Evolutionary conservation across 2,888 invertebrate genomes (phyloP), one percentile per base, ranked within the genome.

Genomic region (Flabesymbios commensalis): DNA sequence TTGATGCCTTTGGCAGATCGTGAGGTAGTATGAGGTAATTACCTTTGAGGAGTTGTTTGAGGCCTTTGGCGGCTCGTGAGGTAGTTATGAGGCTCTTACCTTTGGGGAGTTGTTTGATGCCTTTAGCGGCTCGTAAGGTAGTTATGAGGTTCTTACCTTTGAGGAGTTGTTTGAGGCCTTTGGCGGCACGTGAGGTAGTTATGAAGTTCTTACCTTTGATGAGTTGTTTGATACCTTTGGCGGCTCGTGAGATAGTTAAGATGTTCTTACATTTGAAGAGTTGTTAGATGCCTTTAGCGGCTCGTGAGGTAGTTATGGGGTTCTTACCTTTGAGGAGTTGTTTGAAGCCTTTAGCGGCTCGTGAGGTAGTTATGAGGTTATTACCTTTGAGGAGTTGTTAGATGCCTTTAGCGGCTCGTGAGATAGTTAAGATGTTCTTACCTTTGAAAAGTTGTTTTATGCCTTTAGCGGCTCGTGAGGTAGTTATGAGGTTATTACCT

Each of bases 191-290:
- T 36, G 78, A 78, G 5, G 79, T 73, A 4, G 84, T 80, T 62
- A 81, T n/a, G n/a, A n/a, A n/a, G n/a, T n/a, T n/a, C 75, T 65
- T 73, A 84, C 84, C 84, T 81, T 84, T 84, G 7, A 85, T 76
- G 33, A 84, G 72, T 52, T 82, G 79, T 62, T 83, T 83, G 64
- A 85, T 82, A 65, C 85, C 84, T 65, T 81, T 82, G 43, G 80
- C 82, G 3, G 80, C 83, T 48, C 79, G 74, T 36, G 78, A 78
- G 5, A 79, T 73, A 4, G 84, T 80, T 62, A 81, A 82, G n/a
- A n/a, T n/a, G n/a, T n/a, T n/a, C n/a, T n/a, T n/a, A n/a, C n/a
- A n/a, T n/a, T n/a, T n/a, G n/a, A n/a, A n/a, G n/a, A n/a, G n/a
- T n/a, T n/a, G n/a, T n/a, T n/a, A n/a, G n/a, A n/a, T n/a, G n/a